Evolutionary conservation across 2,888 invertebrate genomes (phyloP).

Genomic region (Patella pellucida): DNA sequence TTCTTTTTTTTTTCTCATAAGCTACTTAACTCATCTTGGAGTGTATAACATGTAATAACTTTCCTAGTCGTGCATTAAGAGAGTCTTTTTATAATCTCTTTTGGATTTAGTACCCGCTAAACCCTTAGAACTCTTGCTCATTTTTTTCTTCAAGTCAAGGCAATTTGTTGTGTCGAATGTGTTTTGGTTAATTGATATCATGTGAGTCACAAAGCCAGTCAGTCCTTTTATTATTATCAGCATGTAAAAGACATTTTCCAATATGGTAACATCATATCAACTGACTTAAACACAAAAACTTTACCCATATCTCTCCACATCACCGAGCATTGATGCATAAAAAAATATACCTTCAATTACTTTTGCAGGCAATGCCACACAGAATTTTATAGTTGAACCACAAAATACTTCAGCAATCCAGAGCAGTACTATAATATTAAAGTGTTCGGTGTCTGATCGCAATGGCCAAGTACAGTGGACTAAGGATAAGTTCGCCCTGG

Average conservation of each 20-base stretch:
- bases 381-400: conserved; percentile 93
- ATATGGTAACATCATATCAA: neutral
- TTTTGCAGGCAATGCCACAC: conserved; percentile 73
- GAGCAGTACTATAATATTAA: conserved; percentile 88
- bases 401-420: conserved; percentile 90
- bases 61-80: no score
- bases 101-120: neutral
- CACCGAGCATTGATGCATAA: neutral
- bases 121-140: neutral
- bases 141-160: no score
- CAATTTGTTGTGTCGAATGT: neutral
- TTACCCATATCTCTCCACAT: neutral
- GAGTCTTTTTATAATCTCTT: no score
- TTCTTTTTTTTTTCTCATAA: no score
- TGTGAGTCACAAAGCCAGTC: conserved; percentile 5
- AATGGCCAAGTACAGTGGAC: conserved; percentile 96
- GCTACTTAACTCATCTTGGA: no score
- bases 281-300: neutral
- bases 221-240: conserved; percentile 2
- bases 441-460: conserved; percentile 91
- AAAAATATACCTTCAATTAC: conserved; percentile 3
- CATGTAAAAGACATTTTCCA: neutral
- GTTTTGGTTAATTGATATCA: conserved; percentile 8
- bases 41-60: no score
- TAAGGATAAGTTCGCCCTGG: conserved; percentile 95